Percentiles rank a stretch among this genome's conserved stretches.
Conservation (phyloP, 35 echinoderm and acorn worm species). For the Nesometra sesokonis region DNA sequence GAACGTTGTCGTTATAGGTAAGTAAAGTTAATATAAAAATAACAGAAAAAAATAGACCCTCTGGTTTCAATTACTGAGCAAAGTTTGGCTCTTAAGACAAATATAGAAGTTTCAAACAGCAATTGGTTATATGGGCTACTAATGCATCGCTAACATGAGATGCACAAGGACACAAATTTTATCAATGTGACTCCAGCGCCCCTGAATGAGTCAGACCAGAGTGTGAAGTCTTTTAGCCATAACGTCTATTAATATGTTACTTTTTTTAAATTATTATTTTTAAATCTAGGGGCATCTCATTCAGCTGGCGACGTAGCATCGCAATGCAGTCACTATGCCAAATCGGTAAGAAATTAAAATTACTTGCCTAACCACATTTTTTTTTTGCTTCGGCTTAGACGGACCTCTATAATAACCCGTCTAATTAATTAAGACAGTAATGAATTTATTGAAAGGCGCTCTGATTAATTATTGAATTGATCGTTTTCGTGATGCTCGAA, state of each 20-base stretch:
- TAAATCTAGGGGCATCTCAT: constrained; percentile 29
- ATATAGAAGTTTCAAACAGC: too few relatives aligned
- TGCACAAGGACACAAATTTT: neutral
- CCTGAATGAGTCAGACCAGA: too few relatives aligned
- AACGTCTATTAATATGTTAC: too few relatives aligned
- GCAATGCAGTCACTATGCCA: constrained; percentile 60
- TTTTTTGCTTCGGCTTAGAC: too few relatives aligned
- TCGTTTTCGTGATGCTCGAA: too few relatives aligned
- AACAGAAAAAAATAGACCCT: neutral
- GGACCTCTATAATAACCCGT: too few relatives aligned
- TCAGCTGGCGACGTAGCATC: constrained; percentile 82
- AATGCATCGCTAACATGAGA: neutral
- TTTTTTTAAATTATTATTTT: neutral
- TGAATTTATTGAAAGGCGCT: too few relatives aligned
- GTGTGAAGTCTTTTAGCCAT: too few relatives aligned
- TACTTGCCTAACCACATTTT: too few relatives aligned
- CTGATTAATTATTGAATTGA: too few relatives aligned
- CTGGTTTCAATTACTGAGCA: neutral
- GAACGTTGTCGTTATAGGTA: constrained; percentile 67
- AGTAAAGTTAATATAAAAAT: constrained; percentile 1
- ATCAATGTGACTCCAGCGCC: too few relatives aligned
- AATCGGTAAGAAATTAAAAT: constrained; percentile 53
- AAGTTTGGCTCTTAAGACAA: neutral
- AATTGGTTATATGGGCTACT: neutral
- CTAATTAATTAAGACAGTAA: too few relatives aligned